Base-by-base conservation (phyloP, 2,888 invertebrate genomes). In the Antheraea assamensis region DNA sequence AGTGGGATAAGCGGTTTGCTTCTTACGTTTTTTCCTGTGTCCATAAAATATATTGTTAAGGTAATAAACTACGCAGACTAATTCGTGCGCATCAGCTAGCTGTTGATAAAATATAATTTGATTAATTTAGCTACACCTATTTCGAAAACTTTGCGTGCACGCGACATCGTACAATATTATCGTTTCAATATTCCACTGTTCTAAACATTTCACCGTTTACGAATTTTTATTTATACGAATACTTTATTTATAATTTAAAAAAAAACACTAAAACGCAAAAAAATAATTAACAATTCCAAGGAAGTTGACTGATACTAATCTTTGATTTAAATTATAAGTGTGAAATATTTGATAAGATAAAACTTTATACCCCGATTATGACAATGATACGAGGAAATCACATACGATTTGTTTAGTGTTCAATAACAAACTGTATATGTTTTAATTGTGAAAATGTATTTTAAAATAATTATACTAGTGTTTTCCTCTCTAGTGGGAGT, bases 291-390 rank as follows among this genome's bases (percentile, higher is more conserved):
- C 21, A 58, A 24, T 64, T 68, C 8, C 35, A 68, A 68, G n/a
- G 68, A 68, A 35, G 68, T 68, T 68, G 35, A 31, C 8, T 35
- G 68, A 78, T 78, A 76, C 71, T 47, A 52, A 78, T 81, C 78
- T 77, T 71, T 80, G 79, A 81, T 81, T 81, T 77, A 71, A 75
- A 77, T 75, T 77, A 76, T 72, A 75, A 75, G 74, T 55, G 31
- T n/a, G 73, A 75, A 72, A 55, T 70, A 10, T 30, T 71, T 68
- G 83, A 84, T 84, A 81, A 82, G 80, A 82, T 79, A 35, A 78
- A 19, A 8, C 17, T 71, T 42, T 73, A 75, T 66, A 77, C 74
- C 76, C 75, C 76, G 80, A 80, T 81, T 79, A 73, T 58, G 74
- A 80, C 79, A 81, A 78, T 77, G 74, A 79, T 72, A 77, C 73